Conservation (phyloP, 2,113 vertebrate species). For the Tupaia tana region DNA sequence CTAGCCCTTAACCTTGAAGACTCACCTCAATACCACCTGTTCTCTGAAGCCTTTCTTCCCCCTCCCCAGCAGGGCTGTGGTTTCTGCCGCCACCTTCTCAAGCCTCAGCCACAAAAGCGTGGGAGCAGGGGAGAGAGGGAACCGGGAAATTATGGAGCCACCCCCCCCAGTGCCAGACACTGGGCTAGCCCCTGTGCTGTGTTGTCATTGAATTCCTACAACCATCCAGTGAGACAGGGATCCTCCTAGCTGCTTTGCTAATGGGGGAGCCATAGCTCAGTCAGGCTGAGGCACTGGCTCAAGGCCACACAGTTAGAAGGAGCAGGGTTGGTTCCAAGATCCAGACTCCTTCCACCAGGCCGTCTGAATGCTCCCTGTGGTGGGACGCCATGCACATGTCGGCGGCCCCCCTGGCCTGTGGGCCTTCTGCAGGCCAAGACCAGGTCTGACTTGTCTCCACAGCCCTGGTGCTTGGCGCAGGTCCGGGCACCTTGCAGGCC, state of each 20-base stretch:
- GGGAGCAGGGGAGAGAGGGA: background rate
- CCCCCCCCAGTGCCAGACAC: background rate
- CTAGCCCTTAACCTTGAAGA: background rate
- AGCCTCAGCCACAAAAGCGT: background rate
- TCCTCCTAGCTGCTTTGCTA: background rate
- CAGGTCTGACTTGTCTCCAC: background rate
- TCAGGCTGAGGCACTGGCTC: background rate
- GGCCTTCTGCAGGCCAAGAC: background rate
- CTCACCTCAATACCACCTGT: background rate
- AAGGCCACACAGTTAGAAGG: background rate
- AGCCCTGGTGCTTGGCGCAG: background rate
- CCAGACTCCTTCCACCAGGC: background rate
- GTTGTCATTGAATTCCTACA: background rate
- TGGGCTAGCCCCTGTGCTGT: background rate
- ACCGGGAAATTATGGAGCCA: background rate
- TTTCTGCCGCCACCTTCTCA: background rate
- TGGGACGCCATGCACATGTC: background rate
- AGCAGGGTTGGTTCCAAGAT: background rate
- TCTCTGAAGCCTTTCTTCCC: background rate
- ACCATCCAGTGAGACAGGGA: background rate
- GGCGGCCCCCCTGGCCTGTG: rapidly evolving
- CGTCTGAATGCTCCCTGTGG: background rate
- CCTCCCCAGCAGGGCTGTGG: background rate
- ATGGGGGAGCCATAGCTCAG: background rate
- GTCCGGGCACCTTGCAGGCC: rapidly evolving